Percentiles rank a stretch among this genome's conserved stretches.
phyloP scores from a whole-genome alignment of 2,113 vertebrate genomes.

The Aleadryas rufinucha region DNA sequence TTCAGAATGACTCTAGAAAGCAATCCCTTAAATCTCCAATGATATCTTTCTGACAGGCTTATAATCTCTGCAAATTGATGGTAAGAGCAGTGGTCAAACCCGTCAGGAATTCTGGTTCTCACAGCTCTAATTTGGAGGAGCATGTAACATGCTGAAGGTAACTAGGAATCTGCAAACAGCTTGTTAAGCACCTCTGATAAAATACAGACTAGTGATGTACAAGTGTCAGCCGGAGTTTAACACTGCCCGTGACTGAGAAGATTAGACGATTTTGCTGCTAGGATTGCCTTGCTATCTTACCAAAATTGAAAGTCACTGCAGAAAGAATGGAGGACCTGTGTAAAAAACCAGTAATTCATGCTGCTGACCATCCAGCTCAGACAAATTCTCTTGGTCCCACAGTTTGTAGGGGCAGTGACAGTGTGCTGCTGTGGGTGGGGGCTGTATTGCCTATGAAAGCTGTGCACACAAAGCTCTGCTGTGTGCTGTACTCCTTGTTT shows the following conservation, averaged over 20 bases:
- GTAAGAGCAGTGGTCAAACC: background rate
- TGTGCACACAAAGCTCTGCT: background rate
- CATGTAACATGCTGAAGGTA: background rate
- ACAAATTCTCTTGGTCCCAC: background rate
- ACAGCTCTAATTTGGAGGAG: background rate
- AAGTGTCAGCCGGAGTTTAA: background rate
- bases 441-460: accelerated
- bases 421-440: no score
- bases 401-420: background rate
- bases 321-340: background rate
- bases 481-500: accelerated
- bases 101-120: conserved; percentile 24
- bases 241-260: background rate
- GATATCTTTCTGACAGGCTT: conserved; percentile 20
- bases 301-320: background rate
- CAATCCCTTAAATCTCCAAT: conserved; percentile 25
- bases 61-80: conserved; percentile 26
- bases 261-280: background rate
- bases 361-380: accelerated
- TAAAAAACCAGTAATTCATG: background rate
- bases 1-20: conserved; percentile 38
- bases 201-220: background rate
- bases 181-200: background rate
- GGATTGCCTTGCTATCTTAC: background rate
- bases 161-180: background rate